Evolutionary conservation across 2,113 vertebrate genomes (phyloP), one percentile per base, ranked within the genome.

Genomic region (Gadus macrocephalus): DNA sequence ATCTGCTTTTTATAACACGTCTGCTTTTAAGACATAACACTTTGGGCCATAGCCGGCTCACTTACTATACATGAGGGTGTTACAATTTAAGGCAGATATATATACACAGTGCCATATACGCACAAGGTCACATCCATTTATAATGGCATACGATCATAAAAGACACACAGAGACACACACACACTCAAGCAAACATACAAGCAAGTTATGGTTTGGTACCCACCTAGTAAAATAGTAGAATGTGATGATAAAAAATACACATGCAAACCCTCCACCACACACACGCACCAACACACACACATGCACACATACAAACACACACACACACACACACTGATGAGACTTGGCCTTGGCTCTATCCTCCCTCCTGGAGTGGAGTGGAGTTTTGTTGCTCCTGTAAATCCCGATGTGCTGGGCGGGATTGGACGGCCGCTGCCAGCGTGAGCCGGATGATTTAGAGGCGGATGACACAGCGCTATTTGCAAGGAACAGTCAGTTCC

Each of bases 401-500:
- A 63, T 73, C 62, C 58, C 28, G 70, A 58, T 28, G 61, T 19
- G 63, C 58, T 71, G 31, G 27, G 16, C 9, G 65, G 53, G 65
- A 65, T 70, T 22, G n/a, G 62, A 56, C 64, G 35, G 70, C 71
- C 2, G 60, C 70, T 60, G 19, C 72, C 75, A 63, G 75, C 71
- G 72, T 49, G 79, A 76, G 78, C 67, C 65, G 63, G 64, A 63
- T 69, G 62, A 71, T 76, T 75, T 82, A 42, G 42, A 64, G 66
- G 72, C 62, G 72, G 66, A 76, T 65, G 60, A 22, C 78, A 64
- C 12, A 72, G 64, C 60, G 78, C 80, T 55, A 55, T 75, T 81
- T 81, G 73, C 83, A 80, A 64, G 55, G 78, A 79, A 77, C 53
- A 73, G 72, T 77, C 73, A 68, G 72, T 31, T 19, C 58, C 62